phyloP scores from a whole-genome alignment of 2,113 vertebrate genomes.

The Thamnaconus septentrionalis region DNA sequence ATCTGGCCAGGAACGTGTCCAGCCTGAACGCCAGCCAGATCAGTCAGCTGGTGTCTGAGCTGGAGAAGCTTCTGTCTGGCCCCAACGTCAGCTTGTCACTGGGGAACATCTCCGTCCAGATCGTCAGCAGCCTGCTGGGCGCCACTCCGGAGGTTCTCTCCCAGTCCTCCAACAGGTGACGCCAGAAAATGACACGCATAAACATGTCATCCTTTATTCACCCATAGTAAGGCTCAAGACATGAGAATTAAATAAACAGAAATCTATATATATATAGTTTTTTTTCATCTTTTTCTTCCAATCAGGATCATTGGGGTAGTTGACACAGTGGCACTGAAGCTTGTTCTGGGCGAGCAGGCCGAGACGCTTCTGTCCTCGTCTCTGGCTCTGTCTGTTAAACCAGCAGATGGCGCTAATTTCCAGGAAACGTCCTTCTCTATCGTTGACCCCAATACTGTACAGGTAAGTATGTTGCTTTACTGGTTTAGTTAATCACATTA shows the following conservation, averaged over 20 bases:
- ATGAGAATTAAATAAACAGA: too few relatives aligned
- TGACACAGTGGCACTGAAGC: constrained; percentile 86
- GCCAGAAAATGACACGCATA: too few relatives aligned
- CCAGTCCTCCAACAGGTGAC: constrained; percentile 77
- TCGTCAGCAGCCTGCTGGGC: constrained; percentile 83
- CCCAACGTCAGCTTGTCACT: constrained; percentile 70
- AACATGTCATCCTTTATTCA: too few relatives aligned
- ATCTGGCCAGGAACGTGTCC: constrained; percentile 44
- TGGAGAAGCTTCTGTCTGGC: constrained; percentile 79
- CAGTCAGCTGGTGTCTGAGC: constrained; percentile 75
- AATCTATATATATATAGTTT: neutral
- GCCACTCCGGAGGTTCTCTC: constrained; percentile 70
- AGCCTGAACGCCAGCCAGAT: constrained; percentile 74
- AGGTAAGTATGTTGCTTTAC: constrained; percentile 72
- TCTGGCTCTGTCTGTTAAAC: constrained; percentile 84
- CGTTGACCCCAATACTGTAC: constrained; percentile 74
- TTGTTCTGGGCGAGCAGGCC: constrained; percentile 71
- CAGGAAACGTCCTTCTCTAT: constrained; percentile 80
- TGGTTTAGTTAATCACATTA: neutral
- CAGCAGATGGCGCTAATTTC: constrained; percentile 78
- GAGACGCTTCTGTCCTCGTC: constrained; percentile 77
- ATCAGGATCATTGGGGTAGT: constrained; percentile 86
- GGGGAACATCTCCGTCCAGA: constrained; percentile 73
- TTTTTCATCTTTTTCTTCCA: constrained; percentile 3
- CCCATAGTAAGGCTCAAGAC: too few relatives aligned